A percentile compares a stretch with the other conserved stretches of the same genome.
These are phyloP conservation scores for Hyppa rectilinea DNA, from an alignment of 2,888 invertebrate genomes.

Conservation along the genomic window DNA sequence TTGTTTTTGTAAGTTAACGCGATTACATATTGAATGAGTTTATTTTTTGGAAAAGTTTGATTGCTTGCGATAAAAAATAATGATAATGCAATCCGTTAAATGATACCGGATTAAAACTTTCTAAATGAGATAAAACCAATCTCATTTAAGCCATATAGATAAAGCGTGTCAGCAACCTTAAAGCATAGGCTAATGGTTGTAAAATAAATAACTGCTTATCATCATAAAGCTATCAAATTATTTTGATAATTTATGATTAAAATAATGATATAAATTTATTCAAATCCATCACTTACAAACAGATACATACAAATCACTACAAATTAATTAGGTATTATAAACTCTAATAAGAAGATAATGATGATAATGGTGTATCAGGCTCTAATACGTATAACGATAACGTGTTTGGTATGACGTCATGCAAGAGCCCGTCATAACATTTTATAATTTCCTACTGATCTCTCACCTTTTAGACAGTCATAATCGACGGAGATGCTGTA, in stretches of 20 bases:
- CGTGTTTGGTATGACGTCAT: conserved; percentile 28
- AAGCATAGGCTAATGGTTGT: conserved; percentile 35
- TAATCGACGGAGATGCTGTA: not conserved
- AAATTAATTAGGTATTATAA: conserved; percentile 57
- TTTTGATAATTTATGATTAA: conserved; percentile 58
- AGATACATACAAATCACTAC: conserved; percentile 62
- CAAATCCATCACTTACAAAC: conserved; percentile 61
- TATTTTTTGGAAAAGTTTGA: conserved; percentile 50
- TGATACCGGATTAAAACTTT: conserved; percentile 33
- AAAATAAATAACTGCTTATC: conserved; percentile 59
- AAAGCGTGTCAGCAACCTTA: conserved; percentile 54
- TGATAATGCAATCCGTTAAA: conserved; percentile 39
- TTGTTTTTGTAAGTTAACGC: conserved; percentile 59
- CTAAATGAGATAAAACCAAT: conserved; percentile 26
- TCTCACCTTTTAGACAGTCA: conserved; percentile 4
- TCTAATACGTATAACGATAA: conserved; percentile 22
- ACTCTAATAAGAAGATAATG: conserved; percentile 47
- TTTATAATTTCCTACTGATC: conserved; percentile 15
- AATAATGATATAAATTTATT: conserved; percentile 63
- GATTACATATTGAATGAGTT: conserved; percentile 67
- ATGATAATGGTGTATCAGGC: conserved; percentile 32
- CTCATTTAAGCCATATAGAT: conserved; percentile 44
- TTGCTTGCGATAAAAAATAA: conserved; percentile 45
- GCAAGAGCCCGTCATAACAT: not conserved
- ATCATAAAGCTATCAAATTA: conserved; percentile 63